Base-by-base conservation (phyloP, 92 coral and sea anemone species). In the Palythoa grandiflora region DNA sequence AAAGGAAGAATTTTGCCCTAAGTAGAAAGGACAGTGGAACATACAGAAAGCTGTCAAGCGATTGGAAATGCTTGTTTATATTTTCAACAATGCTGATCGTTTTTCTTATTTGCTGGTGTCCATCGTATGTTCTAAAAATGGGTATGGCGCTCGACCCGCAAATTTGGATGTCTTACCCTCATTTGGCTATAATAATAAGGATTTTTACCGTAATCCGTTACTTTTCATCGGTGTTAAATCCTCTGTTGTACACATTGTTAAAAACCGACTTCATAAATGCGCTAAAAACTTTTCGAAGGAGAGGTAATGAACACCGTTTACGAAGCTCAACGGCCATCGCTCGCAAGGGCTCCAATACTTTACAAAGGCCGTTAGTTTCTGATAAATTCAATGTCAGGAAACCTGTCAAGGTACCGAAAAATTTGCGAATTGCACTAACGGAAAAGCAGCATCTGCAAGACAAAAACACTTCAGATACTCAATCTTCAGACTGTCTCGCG, bases 41-140 rank as follows among this genome's bases (percentile, higher is more conserved):
- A 10, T 66, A 21, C 6, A 81, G 66, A 35, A 44, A n/a, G 40
- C 19, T 81, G 11, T 68, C 60, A 5, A 81, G 47, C 21, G 76
- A 81, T 39, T 66, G 86, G 86, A 81, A 81, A 51, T 81, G 86
- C 10, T 47, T 81, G 63, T 28, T 68, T 1, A 44, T 81, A 48
- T 81, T 81, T 15, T 40, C 47, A 44, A 12, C 74, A 81, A 81
- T 81, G 86, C 28, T 81, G 36, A 39, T 47, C 0, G 28, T 81
- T 28, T 81, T 81, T 81, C 63, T 81, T 7, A 0, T 81, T 15
- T 81, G 86, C 15, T 81, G 76, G 76, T 63, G 55, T 21, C 86
- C 86, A 8, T 66, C 60, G 11, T 65, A 63, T 15, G 59, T 48
- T 5, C 19, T 81, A 1, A 53, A 28, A 20, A 81, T 63, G 76